Percentiles rank a stretch among this genome's conserved stretches.
These are phyloP conservation scores for Trachops cirrhosus DNA, from an alignment of 2,797 vertebrate species.

Conservation along the genomic window DNA sequence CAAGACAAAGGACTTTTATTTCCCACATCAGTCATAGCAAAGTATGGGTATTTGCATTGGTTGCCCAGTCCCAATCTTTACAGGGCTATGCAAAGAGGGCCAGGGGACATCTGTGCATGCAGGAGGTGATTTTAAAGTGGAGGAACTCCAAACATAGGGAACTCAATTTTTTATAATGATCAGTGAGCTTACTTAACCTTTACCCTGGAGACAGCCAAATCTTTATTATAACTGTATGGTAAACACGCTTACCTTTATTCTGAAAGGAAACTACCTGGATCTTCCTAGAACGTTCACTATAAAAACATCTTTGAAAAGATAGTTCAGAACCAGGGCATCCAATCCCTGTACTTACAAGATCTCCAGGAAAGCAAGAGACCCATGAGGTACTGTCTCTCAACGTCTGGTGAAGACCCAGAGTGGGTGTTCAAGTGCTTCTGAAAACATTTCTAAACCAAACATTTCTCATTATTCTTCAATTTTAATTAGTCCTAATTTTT, in stretches of 20 bases:
- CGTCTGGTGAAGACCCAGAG: neutral
- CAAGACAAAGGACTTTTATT: neutral
- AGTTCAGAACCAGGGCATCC: neutral
- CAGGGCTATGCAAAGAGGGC: neutral
- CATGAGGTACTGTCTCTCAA: neutral
- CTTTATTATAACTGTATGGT: neutral
- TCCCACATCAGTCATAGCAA: neutral
- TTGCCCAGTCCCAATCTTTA: neutral
- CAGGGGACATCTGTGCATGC: neutral
- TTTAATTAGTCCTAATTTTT: neutral
- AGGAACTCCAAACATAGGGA: neutral
- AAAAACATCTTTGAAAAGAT: neutral
- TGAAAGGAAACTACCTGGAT: neutral
- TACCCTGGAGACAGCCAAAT: neutral
- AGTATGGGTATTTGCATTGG: neutral
- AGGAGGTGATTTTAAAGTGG: neutral
- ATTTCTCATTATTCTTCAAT: neutral
- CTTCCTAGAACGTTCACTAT: neutral
- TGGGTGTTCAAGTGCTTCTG: neutral
- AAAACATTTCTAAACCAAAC: neutral
- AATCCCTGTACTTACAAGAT: neutral
- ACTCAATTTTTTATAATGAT: neutral
- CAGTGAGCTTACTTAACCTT: neutral
- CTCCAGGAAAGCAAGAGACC: neutral
- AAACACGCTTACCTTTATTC: neutral